Base-by-base conservation (phyloP, 2,888 invertebrate species). In the Sisyra terminalis region DNA sequence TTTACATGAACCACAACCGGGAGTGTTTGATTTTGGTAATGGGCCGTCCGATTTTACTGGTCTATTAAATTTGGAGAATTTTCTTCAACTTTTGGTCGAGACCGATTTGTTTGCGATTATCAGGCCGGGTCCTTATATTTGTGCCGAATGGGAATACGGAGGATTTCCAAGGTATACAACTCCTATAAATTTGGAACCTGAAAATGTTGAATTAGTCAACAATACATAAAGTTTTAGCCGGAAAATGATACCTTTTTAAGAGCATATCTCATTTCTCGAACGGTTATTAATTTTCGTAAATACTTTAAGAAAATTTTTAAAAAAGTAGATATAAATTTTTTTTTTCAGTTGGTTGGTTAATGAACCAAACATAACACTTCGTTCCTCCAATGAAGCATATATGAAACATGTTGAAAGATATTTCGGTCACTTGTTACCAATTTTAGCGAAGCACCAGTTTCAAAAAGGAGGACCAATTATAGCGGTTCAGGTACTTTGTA, bases 81-180 rank as follows among this genome's bases (percentile, higher is more conserved):
- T 85, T 54, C 65, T 89, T 6, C 62, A 73, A 47, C 62, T 71
- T 3, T 92, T 90, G 0, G 73, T 81, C 40, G 75, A 80, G 50
- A 79, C 82, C 56, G 85, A 79, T 45, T 63, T 94, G 31, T 62
- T 79, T 16, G 87, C 89, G 1, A 71, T 92, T 39, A 61, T 93
- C 1, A 66, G 93, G 17, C 79, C 87, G 0, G 93, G 93, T 0
- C 93, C 93, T 0, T 94, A 88, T 53, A 90, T 93, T 50, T 89
- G 89, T 59, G 88, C 84, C 10, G 93, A 94, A 65, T 77, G 89
- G 61, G 92, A 93, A 46, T 61, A 58, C 45, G 63, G 63, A 17
- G 61, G 63, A 5, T 47, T 59, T 30, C 60, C 60, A 3, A 50
- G 50, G 51, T 51, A 46, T 34, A 10, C n/a, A 17, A n/a, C n/a